Evolutionary conservation across 2,113 vertebrate genomes (phyloP).

Genomic region (Lontra canadensis): DNA sequence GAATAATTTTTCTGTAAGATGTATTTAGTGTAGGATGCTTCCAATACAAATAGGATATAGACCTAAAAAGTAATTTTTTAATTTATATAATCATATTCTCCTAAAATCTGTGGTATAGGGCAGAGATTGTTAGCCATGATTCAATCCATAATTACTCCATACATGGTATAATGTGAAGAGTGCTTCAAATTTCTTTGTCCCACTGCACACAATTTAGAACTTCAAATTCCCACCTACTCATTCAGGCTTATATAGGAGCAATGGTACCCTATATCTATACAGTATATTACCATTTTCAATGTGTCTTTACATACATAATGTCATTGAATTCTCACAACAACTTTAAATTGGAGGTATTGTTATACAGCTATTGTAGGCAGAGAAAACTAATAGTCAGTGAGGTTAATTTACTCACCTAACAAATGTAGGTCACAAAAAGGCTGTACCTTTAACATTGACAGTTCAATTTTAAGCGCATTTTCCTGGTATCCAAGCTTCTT

Average conservation of each 20-base stretch:
- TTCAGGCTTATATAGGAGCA: not conserved
- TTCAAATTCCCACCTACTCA: not conserved
- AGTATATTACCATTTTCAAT: not conserved
- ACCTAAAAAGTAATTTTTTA: not conserved
- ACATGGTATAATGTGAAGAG: not conserved
- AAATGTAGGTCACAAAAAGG: not conserved
- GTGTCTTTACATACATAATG: not conserved
- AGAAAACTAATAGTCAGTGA: not conserved
- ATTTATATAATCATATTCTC: not conserved
- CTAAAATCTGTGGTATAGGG: not conserved
- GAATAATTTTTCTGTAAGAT: not conserved
- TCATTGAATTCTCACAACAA: not conserved
- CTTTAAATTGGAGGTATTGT: not conserved
- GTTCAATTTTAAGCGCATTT: not conserved
- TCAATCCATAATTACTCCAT: not conserved
- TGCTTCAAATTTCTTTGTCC: not conserved
- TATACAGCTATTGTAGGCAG: not conserved
- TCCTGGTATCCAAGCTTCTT: not conserved
- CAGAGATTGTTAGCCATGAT: not conserved
- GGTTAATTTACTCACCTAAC: not conserved
- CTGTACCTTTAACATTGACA: not conserved
- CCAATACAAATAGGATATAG: not conserved
- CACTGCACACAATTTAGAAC: not conserved
- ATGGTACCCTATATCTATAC: not conserved
- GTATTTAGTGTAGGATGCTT: constrained; percentile 11